Percentiles rank a stretch among this genome's conserved stretches.
Conservation (phyloP, 1,140 invertebrate species). For the Drosophila melanica region DNA sequence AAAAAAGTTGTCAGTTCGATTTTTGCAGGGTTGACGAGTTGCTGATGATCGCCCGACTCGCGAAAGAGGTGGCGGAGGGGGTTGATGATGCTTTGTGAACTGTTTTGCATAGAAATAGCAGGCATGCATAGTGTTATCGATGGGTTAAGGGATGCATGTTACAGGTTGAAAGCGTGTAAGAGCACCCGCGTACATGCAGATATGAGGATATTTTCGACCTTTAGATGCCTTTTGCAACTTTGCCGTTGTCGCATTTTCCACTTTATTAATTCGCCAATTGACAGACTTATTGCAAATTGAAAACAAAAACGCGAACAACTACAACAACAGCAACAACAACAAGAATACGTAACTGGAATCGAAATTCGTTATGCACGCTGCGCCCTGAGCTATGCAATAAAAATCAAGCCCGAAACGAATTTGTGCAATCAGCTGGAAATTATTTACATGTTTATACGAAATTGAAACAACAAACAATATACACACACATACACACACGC, state of each 20-base stretch:
- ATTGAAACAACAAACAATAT: slow-evolving; percentile 77
- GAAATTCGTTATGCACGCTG: slow-evolving; percentile 75
- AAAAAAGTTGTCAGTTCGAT: slow-evolving; percentile 51
- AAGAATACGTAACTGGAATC: slow-evolving; percentile 46
- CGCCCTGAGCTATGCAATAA: slow-evolving; percentile 71
- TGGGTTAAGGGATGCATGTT: slow-evolving; percentile 16
- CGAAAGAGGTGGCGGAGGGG: neutral
- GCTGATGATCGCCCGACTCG: slow-evolving; percentile 19
- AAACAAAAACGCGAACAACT: slow-evolving; percentile 77
- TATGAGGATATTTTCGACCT: slow-evolving; percentile 22
- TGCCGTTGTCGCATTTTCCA: slow-evolving; percentile 77
- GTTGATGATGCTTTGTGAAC: slow-evolving; percentile 15
- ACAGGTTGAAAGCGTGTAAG: slow-evolving; percentile 17
- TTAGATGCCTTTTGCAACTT: slow-evolving; percentile 63
- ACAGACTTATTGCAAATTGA: slow-evolving; percentile 84
- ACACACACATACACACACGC: slow-evolving; percentile 37
- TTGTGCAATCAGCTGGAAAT: slow-evolving; percentile 80
- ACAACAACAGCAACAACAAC: slow-evolving; percentile 15
- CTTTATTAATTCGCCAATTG: slow-evolving; percentile 84
- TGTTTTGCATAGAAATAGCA: slow-evolving; percentile 51
- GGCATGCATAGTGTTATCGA: neutral
- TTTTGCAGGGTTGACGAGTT: slow-evolving; percentile 63
- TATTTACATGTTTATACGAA: slow-evolving; percentile 82
- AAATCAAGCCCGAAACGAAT: slow-evolving; percentile 81
- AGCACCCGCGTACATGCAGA: neutral